Evolutionary conservation across 1,140 invertebrate species (phyloP).

Genomic region (Diabrotica undecimpunctata): DNA sequence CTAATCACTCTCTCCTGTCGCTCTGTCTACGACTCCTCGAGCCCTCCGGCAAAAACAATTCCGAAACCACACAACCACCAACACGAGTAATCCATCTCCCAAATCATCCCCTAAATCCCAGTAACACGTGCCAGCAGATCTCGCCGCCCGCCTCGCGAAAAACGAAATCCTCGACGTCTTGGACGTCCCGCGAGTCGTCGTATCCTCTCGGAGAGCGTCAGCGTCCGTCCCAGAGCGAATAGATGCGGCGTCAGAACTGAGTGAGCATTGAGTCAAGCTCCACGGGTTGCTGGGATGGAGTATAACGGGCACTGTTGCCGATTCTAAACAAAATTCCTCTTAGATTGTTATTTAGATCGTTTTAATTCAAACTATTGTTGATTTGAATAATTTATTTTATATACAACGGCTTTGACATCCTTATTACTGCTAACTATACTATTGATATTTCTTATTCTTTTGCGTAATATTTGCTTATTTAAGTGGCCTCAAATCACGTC

Average conservation of each 20-base stretch:
- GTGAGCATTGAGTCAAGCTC: not conserved
- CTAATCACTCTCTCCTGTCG: too few relatives aligned
- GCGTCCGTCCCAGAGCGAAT: not conserved
- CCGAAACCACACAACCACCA: not conserved
- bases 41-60: conserved; percentile 1
- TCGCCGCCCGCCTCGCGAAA: not conserved
- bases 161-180: not conserved
- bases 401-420: too few relatives aligned
- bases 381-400: too few relatives aligned
- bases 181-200: not conserved
- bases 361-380: too few relatives aligned
- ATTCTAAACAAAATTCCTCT: too few relatives aligned
- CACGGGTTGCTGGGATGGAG: not conserved
- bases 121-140: not conserved
- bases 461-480: too few relatives aligned
- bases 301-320: too few relatives aligned
- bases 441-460: too few relatives aligned
- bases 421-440: too few relatives aligned
- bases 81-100: not conserved
- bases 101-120: not conserved
- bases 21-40: not conserved
- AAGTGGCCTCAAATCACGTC: too few relatives aligned
- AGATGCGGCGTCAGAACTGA: not conserved
- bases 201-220: not conserved
- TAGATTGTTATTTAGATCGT: too few relatives aligned